A percentile compares a stretch with the other conserved stretches of the same genome.
phyloP scores from a whole-genome alignment of 2,888 invertebrate species.

The Acrobasis consociella region DNA sequence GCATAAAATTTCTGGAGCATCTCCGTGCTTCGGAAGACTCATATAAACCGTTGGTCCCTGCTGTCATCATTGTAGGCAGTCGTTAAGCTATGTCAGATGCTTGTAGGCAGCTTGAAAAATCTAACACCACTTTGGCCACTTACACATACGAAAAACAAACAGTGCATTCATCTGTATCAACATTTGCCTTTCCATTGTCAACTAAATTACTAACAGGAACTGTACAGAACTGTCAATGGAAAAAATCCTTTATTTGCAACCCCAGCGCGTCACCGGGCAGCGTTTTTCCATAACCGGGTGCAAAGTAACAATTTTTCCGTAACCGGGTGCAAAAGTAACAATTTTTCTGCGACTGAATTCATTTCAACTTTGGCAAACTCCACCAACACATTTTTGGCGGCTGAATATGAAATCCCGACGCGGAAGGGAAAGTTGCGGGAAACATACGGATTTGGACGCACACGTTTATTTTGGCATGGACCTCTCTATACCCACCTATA shows the following conservation, averaged over 20 bases:
- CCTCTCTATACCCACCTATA: no score
- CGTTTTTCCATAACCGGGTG: neutral
- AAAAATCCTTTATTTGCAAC: constrained; percentile 6
- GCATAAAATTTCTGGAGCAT: no score
- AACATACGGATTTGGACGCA: constrained; percentile 13
- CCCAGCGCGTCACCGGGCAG: neutral
- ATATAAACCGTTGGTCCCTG: no score
- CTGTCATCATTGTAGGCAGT: no score
- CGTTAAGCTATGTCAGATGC: no score
- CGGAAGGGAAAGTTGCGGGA: constrained; percentile 19
- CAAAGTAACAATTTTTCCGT: neutral
- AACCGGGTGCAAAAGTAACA: constrained; percentile 12
- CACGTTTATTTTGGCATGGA: neutral
- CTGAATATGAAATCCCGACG: constrained; percentile 21
- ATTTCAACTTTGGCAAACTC: constrained; percentile 22
- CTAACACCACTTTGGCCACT: no score
- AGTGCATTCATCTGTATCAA: no score
- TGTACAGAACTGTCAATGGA: neutral
- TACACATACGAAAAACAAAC: no score
- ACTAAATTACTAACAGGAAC: neutral
- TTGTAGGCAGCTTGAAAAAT: no score
- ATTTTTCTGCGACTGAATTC: constrained; percentile 21
- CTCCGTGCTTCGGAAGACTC: no score
- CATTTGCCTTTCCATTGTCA: no score
- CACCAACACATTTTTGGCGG: constrained; percentile 13